A percentile compares a stretch with the other conserved stretches of the same genome.
Evolutionary conservation across 1,140 invertebrate genomes (phyloP).

Genomic region (Diabrotica virgifera): DNA sequence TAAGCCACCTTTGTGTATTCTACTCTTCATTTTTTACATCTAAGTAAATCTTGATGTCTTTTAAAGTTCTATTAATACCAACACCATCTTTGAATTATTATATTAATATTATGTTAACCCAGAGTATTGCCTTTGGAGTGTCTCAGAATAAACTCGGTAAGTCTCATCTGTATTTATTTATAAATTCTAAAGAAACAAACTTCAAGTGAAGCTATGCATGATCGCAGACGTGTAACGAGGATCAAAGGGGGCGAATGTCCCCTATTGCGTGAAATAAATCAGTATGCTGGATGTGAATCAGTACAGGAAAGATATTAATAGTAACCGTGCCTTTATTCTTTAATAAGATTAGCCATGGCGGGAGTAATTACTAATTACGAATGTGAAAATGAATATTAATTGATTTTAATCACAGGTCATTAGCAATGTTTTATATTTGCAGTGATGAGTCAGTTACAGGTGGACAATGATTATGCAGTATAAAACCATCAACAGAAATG

Average conservation of each 20-base stretch:
- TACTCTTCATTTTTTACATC: too few relatives aligned
- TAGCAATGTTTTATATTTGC: too few relatives aligned
- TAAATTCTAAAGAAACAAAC: constrained; percentile 4
- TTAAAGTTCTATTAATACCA: constrained; percentile 3
- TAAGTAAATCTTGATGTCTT: neutral
- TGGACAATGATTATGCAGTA: too few relatives aligned
- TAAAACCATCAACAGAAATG: too few relatives aligned
- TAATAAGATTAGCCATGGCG: neutral
- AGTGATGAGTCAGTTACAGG: too few relatives aligned
- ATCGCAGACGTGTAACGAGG: neutral
- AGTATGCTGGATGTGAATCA: constrained; percentile 1
- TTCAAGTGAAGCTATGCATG: neutral
- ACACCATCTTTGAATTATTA: neutral
- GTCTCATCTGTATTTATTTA: constrained; percentile 14
- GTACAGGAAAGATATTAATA: neutral
- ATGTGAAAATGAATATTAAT: too few relatives aligned
- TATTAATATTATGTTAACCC: neutral
- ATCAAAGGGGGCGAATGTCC: neutral
- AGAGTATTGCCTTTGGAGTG: neutral
- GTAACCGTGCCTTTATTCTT: neutral
- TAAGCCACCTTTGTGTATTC: too few relatives aligned
- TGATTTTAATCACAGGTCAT: too few relatives aligned
- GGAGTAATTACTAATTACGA: too few relatives aligned
- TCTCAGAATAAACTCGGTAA: neutral
- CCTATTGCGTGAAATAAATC: neutral